Percentiles rank a stretch among this genome's conserved stretches.
Evolutionary conservation across 35 echinoderm and acorn worm species (phyloP).

Genomic region (Strongylocentrotus purpuratus): DNA sequence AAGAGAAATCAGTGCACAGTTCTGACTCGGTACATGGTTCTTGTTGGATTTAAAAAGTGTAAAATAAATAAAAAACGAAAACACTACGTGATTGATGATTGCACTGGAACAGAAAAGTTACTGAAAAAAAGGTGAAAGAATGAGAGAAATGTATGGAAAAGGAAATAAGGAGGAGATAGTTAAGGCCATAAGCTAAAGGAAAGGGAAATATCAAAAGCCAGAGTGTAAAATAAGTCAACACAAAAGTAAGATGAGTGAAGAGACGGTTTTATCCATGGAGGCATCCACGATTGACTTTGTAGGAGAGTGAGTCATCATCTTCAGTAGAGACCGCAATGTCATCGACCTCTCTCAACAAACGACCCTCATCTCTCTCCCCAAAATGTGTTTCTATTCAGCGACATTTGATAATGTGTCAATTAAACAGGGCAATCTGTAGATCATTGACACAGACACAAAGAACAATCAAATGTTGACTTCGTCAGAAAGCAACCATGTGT

Average conservation of each 20-base stretch:
- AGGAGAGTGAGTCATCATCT: background rate
- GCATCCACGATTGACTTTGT: background rate
- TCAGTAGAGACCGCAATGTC: background rate
- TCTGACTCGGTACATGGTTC: too few relatives aligned
- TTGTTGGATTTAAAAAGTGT: too few relatives aligned
- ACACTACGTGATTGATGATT: too few relatives aligned
- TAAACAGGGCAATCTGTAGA: background rate
- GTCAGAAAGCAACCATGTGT: background rate
- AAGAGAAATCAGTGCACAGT: too few relatives aligned
- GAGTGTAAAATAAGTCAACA: background rate
- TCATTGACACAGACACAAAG: background rate
- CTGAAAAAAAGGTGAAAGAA: background rate
- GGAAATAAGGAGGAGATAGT: background rate
- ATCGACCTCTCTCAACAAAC: background rate
- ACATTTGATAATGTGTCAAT: background rate
- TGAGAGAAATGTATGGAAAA: background rate
- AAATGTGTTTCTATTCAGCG: background rate
- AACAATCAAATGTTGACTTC: background rate
- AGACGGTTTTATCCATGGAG: background rate
- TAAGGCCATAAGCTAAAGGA: background rate
- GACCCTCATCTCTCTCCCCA: background rate
- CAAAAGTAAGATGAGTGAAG: background rate
- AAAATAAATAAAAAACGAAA: too few relatives aligned
- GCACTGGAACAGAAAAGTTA: too few relatives aligned
- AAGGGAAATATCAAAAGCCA: background rate